Base-by-base conservation (phyloP, 2,113 vertebrate genomes). In the Hypomesus transpacificus region DNA sequence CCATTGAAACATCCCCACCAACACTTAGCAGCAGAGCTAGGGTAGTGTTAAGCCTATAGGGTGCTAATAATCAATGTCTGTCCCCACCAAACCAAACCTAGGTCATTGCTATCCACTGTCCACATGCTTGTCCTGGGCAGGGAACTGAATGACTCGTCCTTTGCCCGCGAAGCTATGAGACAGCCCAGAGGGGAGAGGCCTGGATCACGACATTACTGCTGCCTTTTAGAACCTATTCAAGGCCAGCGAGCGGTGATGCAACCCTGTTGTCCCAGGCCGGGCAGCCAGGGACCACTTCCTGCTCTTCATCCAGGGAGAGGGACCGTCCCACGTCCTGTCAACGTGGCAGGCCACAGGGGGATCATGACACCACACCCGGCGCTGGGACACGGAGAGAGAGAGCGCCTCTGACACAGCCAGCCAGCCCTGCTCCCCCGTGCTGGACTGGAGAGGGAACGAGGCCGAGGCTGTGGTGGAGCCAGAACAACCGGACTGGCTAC, bases 311-410 rank as follows among this genome's bases (percentile, higher is more conserved):
- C 75, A 56, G 63, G 57, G 71, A 58, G 16, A 26, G 70, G 71
- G 74, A 34, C 62, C 18, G 17, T 24, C 13, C 63, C 65, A 52
- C 75, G 84, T 84, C 81, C 71, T 86, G 86, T 90, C 86, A 86
- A 86, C 84, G 85, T 89, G 88, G 86, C 89, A 87, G 73, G 80
- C 73, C 72, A 70, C 78, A 31, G 80, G 75, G 58, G 68, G 59
- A 61, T 46, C 78, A 53, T 73, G 72, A 85, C 84, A 81, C 58
- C 18, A 56, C 69, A 81, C 65, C 64, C 69, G 69, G 80, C 66
- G 61, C n/a, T 14, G 69, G 64, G 66, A 70, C 31, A 46, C 21
- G 64, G 34, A 81, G 53, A 78, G 52, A 76, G 71, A 59, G 24
- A 39, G 69, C n/a, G n/a, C n/a, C n/a, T n/a, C n/a, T n/a, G n/a